Conservation (phyloP, 2,888 invertebrate species). For the Amphipoea lucens region DNA sequence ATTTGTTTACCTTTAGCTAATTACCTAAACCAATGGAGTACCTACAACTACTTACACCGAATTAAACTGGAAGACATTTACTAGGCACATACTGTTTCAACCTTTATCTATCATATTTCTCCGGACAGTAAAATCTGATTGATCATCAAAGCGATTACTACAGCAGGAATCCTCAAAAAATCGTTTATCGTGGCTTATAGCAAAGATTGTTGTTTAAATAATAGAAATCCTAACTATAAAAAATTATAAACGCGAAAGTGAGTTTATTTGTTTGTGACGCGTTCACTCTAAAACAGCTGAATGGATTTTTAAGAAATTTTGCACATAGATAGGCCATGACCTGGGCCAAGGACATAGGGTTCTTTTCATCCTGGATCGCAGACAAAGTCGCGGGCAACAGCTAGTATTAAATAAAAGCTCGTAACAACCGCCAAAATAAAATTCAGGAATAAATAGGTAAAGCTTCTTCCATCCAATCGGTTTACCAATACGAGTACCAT, state of each 20-base stretch:
- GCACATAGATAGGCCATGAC: too few relatives aligned
- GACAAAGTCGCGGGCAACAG: background rate
- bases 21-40: background rate
- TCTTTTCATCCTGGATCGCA: background rate
- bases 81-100: background rate
- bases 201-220: background rate
- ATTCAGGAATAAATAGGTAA: background rate
- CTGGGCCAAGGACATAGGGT: background rate
- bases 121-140: background rate
- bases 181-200: background rate
- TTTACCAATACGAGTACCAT: background rate
- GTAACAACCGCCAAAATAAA: background rate
- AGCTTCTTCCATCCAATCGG: background rate
- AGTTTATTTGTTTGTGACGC: background rate
- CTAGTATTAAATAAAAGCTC: background rate
- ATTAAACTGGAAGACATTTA: background rate
- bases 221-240: background rate
- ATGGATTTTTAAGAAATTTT: background rate
- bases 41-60: background rate
- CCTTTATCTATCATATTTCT: background rate
- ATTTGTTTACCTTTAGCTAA: background rate
- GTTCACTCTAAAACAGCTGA: background rate
- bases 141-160: constrained; percentile 1
- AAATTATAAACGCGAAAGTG: background rate
- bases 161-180: background rate